A percentile compares a stretch with the other conserved stretches of the same genome.
Conservation (phyloP, 2,113 vertebrate species). For the Lynx canadensis region DNA sequence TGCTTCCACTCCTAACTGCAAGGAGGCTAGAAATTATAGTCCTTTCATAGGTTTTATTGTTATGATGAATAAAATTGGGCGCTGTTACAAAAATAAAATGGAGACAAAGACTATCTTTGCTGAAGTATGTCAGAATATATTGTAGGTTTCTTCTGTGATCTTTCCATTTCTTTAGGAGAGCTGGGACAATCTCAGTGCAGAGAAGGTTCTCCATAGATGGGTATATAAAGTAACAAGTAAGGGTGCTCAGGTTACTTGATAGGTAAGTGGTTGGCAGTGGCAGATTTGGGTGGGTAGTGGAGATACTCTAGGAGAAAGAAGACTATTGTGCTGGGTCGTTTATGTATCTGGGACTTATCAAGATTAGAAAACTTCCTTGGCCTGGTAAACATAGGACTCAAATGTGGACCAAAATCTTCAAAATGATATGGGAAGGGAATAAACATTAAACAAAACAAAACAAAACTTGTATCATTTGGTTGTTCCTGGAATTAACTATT, state of each 20-base stretch:
- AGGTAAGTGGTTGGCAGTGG: neutral
- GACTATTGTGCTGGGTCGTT: neutral
- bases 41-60: neutral
- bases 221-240: neutral
- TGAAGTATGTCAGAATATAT: neutral
- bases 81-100: conserved; percentile 31
- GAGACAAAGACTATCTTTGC: neutral
- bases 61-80: conserved; percentile 11
- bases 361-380: neutral
- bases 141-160: neutral
- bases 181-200: neutral
- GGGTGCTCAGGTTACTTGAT: neutral
- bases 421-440: neutral
- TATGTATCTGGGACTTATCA: neutral
- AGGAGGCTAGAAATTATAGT: neutral
- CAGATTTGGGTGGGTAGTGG: neutral
- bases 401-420: neutral
- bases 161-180: neutral
- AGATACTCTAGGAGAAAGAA: neutral
- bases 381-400: neutral
- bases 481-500: conserved; percentile 43
- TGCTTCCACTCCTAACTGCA: neutral
- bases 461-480: neutral
- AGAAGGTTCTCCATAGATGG: neutral
- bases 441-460: neutral